Percentiles rank a stretch among this genome's conserved stretches.
These are phyloP conservation scores for Steinernema feltiae DNA, from an alignment of 1,140 invertebrate species.

Conservation along the genomic window DNA sequence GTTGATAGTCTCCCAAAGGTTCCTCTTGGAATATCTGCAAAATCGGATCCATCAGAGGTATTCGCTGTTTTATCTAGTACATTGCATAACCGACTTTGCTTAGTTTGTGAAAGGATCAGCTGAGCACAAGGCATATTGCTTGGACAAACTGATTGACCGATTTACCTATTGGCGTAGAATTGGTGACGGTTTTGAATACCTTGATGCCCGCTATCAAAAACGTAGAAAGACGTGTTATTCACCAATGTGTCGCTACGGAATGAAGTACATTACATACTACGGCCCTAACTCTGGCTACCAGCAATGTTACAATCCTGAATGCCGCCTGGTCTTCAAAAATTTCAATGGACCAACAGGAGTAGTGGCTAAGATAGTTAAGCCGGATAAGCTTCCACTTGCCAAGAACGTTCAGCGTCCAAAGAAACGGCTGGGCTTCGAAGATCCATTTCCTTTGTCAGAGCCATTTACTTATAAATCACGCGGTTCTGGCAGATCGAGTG, in stretches of 20 bases:
- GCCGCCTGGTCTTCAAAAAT: not conserved
- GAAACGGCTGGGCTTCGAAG: not conserved
- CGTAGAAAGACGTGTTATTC: not conserved
- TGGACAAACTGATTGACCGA: not conserved
- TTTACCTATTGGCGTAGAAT: not conserved
- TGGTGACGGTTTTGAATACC: not conserved
- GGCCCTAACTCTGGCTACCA: constrained; percentile 11
- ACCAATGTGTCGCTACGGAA: not conserved
- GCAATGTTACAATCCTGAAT: constrained; percentile 14
- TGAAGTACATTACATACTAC: constrained; percentile 7
- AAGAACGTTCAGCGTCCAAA: not conserved
- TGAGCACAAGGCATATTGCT: not conserved
- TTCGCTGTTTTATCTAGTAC: not conserved
- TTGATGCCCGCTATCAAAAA: not conserved
- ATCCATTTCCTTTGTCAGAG: not conserved
- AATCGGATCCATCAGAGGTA: not conserved
- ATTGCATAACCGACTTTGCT: not conserved
- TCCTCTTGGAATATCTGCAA: not conserved
- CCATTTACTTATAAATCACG: constrained; percentile 5
- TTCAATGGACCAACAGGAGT: not conserved
- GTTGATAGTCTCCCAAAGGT: not conserved
- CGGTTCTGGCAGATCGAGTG: not conserved
- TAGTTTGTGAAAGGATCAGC: not conserved
- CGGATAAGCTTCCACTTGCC: not conserved
- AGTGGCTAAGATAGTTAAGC: not conserved